phyloP scores from a whole-genome alignment of 2,888 invertebrate species.

The Melolontha melolontha region DNA sequence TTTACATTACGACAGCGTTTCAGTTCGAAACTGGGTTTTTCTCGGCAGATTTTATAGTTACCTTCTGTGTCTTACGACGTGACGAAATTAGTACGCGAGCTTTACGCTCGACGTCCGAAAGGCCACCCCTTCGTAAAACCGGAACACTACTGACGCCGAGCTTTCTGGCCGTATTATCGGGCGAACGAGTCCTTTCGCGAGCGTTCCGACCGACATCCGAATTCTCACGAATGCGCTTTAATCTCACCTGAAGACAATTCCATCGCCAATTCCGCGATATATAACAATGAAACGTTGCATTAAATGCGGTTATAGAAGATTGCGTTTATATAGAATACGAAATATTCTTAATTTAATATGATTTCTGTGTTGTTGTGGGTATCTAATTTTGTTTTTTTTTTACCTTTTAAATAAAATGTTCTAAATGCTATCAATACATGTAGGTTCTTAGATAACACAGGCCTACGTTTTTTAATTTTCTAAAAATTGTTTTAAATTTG shows the following conservation, averaged over 20 bases:
- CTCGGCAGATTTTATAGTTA: too few species aligned
- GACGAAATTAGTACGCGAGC: conserved; percentile 25
- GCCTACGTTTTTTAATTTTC: too few species aligned
- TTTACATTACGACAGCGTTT: too few species aligned
- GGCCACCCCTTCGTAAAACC: conserved; percentile 56
- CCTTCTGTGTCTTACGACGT: not conserved
- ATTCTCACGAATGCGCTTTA: conserved; percentile 37
- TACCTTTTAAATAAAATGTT: too few species aligned
- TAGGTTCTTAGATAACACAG: too few species aligned
- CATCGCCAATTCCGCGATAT: conserved; percentile 59
- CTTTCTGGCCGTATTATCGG: conserved; percentile 53
- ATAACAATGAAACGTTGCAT: conserved; percentile 40
- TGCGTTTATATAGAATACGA: not conserved
- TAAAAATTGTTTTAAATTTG: too few species aligned
- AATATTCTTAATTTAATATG: too few species aligned
- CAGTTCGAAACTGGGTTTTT: too few species aligned
- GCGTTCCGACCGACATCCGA: conserved; percentile 9
- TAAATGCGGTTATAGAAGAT: conserved; percentile 6
- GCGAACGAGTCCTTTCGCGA: conserved; percentile 14
- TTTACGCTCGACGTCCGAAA: conserved; percentile 48
- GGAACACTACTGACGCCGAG: conserved; percentile 63
- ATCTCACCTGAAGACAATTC: conserved; percentile 61
- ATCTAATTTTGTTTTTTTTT: too few species aligned
- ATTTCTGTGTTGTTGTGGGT: too few species aligned
- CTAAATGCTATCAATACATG: too few species aligned